Base-by-base conservation (phyloP, 2,888 invertebrate species). In the Zele albiditarsus region DNA sequence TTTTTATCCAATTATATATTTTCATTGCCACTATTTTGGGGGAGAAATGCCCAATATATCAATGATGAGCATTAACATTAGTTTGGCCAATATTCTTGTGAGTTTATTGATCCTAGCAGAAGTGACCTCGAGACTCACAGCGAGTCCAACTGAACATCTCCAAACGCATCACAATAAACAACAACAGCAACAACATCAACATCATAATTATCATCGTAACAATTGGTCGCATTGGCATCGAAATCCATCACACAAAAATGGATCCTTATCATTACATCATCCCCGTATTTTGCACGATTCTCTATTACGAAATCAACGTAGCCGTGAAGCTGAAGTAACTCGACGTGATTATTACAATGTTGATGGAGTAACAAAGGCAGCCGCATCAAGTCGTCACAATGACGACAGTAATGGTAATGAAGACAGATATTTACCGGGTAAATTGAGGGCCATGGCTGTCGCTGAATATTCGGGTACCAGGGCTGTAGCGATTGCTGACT, bases 401-500 rank as follows among this genome's bases (percentile, higher is more conserved):
- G 23, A 66, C 12, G n/a, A 46, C 1, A 33, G 6, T 6, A 27
- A 33, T n/a, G 31, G 31, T 20, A 58, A 68, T 77, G 42, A 60
- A 49, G 63, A 69, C n/a, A 73, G 28, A 27, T 38, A 65, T 66
- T 73, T 71, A 78, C 70, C 78, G 31, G 84, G 81, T 76, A 84
- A 82, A 81, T 80, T 84, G 23, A 82, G 78, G 75, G 83, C 83
- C 4, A 73, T 82, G 27, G 81, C 83, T 57, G 80, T 83, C 53
- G 80, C 82, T 57, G 83, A 84, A 58, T 80, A 80, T 74, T 65
- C 76, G 53, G 84, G 82, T 28, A 85, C 82, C 77, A 80, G 83
- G 66, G 81, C 86, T 72, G 80, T 82, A 71, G 81, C 83, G 72
- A 85, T 82, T 65, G 81, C 83, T 65, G 80, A 82, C 67, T 83